Base-by-base conservation (phyloP, 2,888 invertebrate species). In the Myopa testacea region DNA sequence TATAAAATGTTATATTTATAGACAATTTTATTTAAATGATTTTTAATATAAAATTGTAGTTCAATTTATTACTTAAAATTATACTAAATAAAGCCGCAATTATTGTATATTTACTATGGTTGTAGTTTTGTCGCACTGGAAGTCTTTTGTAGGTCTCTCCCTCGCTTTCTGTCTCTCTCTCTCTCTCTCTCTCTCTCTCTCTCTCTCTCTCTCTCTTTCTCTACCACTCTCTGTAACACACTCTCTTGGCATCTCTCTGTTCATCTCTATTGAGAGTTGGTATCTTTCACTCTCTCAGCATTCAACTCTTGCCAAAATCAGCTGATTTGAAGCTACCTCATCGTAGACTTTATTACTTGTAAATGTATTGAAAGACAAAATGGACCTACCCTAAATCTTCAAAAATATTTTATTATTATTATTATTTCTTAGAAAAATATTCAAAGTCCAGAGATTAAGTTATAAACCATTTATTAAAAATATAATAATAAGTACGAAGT, bases 311-410 rank as follows among this genome's bases (percentile, higher is more conserved):
- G 58, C 26, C 40, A 60, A 38, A 68, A 68, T 58, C 75, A 75
- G 75, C 75, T 75, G 75, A 68, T 75, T 75, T 16, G 52, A 38
- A 75, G 67, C 62, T n/a, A 75, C 52, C 52, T 75, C 45, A 68
- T 68, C 45, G n/a, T 67, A 67, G 65, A 55, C 63, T 74, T 34
- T 38, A 26, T 55, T 19, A 14, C 65, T 67, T 52, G 45, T 62
- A 67, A 37, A 19, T 73, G 73, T 12, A 45, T 4, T 73, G n/a
- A 14, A 72, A n/a, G 12, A 34, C 4, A 55, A 40, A 74, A 52
- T n/a, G 65, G 74, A 65, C 74, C 65, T 74, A 65, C 63, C 63
- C 50, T 73, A 73, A 73, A 10, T 45, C 6, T 55, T n/a, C 10
- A 55, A 55, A 5, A n/a, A 55, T 55, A 55, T 55, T 55, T 10